Base-by-base conservation (phyloP, 2,113 vertebrate genomes). In the Raja brachyura region DNA sequence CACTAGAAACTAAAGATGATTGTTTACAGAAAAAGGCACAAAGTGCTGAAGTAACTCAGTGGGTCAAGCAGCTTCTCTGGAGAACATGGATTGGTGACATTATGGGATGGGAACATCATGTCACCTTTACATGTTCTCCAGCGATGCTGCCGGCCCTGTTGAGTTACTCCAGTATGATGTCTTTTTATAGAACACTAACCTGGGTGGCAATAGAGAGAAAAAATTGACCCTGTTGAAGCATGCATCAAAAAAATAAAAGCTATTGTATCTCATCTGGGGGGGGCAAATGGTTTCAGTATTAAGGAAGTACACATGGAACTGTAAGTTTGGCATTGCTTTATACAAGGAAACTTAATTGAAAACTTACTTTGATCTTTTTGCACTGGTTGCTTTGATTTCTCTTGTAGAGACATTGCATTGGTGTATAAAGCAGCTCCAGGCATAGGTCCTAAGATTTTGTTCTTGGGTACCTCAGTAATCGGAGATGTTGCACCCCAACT, bases 381-480 rank as follows among this genome's bases (percentile, higher is more conserved):
- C 93, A 95, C 95, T 83, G 96, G 96, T 85, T 94, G 95, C 92
- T 96, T 97, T 56, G 97, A 94, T 94, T 97, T 97, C 93, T 99
- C 98, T 93, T 96, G 96, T 88, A 96, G 95, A 93, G 96, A 95
- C 28, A 97, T 95, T 14, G 96, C 93, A 94, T 94, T 97, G 90
- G 97, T 98, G 95, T 98, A 99, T 94, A 98, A 95, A 79, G 97
- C 97, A 93, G 97, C 97, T 94, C 97, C 98, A 79, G 97, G 97
- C 93, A 97, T 98, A 28, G 98, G 97, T 94, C 97, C 97, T 95
- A 98, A 95, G 94, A 96, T 96, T 94, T 97, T 98, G 94, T 97
- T 96, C 93, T 97, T 97, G 1, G 97, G 95, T 93, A 97, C 96
- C 94, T 99, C 98, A 74, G 94, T 94, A 93, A 98, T 74, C 63